Percentiles rank a stretch among this genome's conserved stretches.
Evolutionary conservation across 2,113 vertebrate species (phyloP).

Genomic region (Natator depressus): DNA sequence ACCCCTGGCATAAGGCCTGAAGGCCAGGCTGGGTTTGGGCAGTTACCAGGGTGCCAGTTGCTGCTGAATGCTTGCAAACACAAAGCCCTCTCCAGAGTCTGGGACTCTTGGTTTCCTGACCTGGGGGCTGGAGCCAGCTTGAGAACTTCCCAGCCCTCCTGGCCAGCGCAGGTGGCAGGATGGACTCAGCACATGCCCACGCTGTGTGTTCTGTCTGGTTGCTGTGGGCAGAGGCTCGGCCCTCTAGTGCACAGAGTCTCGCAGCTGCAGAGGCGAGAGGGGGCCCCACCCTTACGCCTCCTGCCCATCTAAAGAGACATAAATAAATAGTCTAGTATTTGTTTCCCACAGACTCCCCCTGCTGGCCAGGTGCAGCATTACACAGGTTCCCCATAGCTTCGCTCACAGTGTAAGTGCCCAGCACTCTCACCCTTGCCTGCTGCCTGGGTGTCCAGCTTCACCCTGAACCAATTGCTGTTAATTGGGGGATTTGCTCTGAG

Average conservation of each 20-base stretch:
- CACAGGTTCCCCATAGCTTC: background rate
- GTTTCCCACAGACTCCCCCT: background rate
- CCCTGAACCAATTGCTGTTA: accelerated
- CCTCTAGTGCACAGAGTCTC: too few relatives aligned
- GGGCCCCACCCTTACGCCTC: too few relatives aligned
- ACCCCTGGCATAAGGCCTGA: background rate
- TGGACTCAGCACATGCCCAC: background rate
- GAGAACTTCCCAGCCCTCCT: background rate
- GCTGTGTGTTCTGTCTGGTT: background rate
- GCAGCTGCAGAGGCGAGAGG: too few relatives aligned
- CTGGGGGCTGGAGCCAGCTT: accelerated
- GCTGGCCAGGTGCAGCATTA: background rate
- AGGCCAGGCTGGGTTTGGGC: constrained; percentile 4
- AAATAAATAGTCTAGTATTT: too few relatives aligned
- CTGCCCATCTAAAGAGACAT: too few relatives aligned
- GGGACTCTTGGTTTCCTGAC: background rate
- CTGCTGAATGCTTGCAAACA: background rate
- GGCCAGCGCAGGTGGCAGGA: too few relatives aligned
- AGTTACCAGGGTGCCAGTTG: constrained; percentile 13
- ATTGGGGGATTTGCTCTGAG: accelerated
- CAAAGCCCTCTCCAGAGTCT: background rate
- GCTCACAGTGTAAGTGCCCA: background rate
- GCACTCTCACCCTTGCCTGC: background rate
- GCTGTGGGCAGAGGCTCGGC: background rate
- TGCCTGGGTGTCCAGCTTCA: accelerated